Evolutionary conservation across 2,113 vertebrate species (phyloP).

Genomic region (Dermatemys mawii): DNA sequence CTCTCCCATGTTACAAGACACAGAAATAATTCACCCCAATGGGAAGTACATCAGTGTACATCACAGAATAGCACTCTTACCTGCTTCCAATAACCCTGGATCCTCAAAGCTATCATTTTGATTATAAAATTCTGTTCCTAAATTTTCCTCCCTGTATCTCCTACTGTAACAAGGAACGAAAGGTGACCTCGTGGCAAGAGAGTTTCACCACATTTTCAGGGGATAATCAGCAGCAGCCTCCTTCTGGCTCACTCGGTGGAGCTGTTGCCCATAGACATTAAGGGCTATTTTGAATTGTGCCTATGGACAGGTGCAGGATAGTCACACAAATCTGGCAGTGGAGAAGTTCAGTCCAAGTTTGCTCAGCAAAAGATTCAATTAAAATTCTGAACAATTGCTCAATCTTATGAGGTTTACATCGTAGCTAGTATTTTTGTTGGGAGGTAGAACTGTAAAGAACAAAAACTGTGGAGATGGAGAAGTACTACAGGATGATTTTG

Average conservation of each 20-base stretch:
- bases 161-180: neutral
- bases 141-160: fast-evolving
- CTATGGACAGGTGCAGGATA: neutral
- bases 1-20: neutral
- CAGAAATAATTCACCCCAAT: neutral
- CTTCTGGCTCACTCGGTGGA: neutral
- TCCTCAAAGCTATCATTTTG: neutral
- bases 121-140: neutral
- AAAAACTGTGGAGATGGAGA: neutral
- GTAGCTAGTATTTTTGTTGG: neutral
- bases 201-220: neutral
- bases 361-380: neutral
- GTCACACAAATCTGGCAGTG: neutral
- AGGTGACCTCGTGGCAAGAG: fast-evolving
- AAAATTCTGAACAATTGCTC: neutral
- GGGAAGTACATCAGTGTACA: neutral
- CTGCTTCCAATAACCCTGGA: neutral
- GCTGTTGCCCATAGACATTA: neutral
- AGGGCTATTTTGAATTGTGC: neutral
- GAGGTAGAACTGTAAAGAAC: neutral
- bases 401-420: neutral
- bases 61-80: neutral
- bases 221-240: neutral
- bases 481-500: neutral
- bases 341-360: neutral